Base-by-base conservation (phyloP, 2,888 invertebrate genomes). In the Loripinus fragilis region DNA sequence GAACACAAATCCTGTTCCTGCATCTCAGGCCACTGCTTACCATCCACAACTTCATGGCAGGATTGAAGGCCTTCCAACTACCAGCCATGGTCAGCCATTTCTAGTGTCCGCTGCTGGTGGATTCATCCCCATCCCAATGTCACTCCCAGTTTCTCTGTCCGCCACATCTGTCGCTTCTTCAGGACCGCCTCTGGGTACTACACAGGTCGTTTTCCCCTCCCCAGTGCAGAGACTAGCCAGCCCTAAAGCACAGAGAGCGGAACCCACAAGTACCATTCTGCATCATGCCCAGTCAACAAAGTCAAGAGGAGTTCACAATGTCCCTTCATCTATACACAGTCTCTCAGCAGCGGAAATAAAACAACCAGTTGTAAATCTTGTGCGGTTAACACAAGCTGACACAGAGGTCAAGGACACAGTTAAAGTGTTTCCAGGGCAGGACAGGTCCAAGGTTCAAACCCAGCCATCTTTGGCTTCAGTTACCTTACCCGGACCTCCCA, bases 401-500 rank as follows among this genome's bases (percentile, higher is more conserved):
- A 28, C 10, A 12, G 33, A 60, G 33, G 60, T 33, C 5, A 60
- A 60, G 33, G 60, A 60, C 30, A 17, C 33, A 3, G 52, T 73
- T 3, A 72, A 70, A 50, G 77, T 70, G 15, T 77, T 41, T 50
- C 65, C 77, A 20, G 35, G 55, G n/a, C 64, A 52, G 23, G 77
- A 77, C 38, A 23, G 30, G 17, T 23, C 64, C 7, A 72, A 45
- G 10, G 69, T 71, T 45, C 17, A 67, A 20, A 48, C 45, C 0
- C 23, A 60, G 5, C 50, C 77, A 65, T 48, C 72, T 28, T 28
- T 64, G 48, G 48, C 69, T 15, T 78, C 80, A 1, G 73, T 80
- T 15, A 80, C 83, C 3, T 71, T 80, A 50, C 71, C 83, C 23
- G 83, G 83, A 15, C 83, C 83, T 20, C 83, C 83, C 0, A 83